These are phyloP conservation scores for Panagrolaimus sp. DNA, from an alignment of 1,140 invertebrate genomes.

Conservation along the genomic window DNA sequence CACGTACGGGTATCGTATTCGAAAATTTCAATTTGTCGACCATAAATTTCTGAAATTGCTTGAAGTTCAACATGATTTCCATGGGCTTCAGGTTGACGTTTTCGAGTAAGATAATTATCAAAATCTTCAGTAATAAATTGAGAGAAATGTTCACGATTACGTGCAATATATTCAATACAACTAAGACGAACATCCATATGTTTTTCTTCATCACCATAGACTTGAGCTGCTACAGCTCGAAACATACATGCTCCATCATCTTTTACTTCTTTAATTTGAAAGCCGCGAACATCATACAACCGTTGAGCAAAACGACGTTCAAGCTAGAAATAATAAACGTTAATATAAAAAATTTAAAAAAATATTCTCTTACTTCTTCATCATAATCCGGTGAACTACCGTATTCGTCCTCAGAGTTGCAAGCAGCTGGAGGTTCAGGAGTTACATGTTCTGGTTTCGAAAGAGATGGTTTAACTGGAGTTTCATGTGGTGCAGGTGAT, in stretches of 20 bases:
- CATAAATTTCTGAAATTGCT: constrained; percentile 85
- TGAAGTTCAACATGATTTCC: constrained; percentile 91
- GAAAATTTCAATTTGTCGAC: constrained; percentile 83
- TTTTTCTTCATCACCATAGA: constrained; percentile 88
- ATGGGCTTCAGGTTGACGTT: constrained; percentile 69
- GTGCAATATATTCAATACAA: constrained; percentile 88
- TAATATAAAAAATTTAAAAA: no score
- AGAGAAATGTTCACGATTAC: constrained; percentile 83
- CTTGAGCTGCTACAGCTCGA: constrained; percentile 76
- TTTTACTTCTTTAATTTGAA: constrained; percentile 77
- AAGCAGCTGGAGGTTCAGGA: neutral
- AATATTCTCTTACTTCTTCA: constrained; percentile 30
- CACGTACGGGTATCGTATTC: constrained; percentile 73
- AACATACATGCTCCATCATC: constrained; percentile 90
- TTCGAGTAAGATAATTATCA: constrained; percentile 72
- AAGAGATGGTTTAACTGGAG: constrained; percentile 1
- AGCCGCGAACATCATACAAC: constrained; percentile 64
- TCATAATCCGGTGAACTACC: constrained; percentile 37
- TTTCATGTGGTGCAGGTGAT: neutral
- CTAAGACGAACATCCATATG: constrained; percentile 74
- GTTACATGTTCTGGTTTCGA: neutral
- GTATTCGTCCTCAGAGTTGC: constrained; percentile 1
- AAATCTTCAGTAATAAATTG: constrained; percentile 89
- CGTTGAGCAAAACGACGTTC: constrained; percentile 60
- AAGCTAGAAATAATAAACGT: constrained; percentile 55